Evolutionary conservation across 2,113 vertebrate species (phyloP), one percentile per base, ranked within the genome.

Genomic region (Ellobius talpinus): DNA sequence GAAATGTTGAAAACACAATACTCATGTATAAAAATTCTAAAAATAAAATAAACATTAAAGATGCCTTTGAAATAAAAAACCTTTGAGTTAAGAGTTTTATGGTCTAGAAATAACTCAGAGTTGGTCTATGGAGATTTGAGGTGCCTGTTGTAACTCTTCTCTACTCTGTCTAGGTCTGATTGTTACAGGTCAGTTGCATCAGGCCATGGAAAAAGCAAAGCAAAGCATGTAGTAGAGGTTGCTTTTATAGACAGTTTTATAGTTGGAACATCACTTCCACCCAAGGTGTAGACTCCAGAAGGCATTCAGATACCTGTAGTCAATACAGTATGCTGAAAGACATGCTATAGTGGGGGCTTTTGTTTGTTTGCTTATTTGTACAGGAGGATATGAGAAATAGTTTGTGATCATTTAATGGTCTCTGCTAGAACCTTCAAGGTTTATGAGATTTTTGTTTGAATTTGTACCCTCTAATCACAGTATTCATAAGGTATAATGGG

Each of bases 331-430:
- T 94, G 0, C 61, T 72, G 1, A 4, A 26, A 36, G 26, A 45
- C 31, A 24, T 4, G 29, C 0, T 63, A 1, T 21, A 74, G 72
- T 17, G 1, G 31, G 31, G 7, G 2, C 21, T 19, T 55, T 39
- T 45, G 14, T n/a, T 47, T 33, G 12, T 23, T 73, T 42, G 33
- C 7, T 42, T 24, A 1, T 81, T 61, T 63, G 58, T 61, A 13
- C 17, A 79, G 29, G 45, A 93, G 23, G 6, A 87, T 29, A 61
- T 5, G 21, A 13, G 36, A 77, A 58, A 76, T 76, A 95, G 5
- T 82, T 85, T 92, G 29, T 92, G 33, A 96, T 42, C 7, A 95
- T 72, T 76, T 24, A 70, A 21, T 70, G 29, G 63, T 17, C 58
- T 92, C n/a, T 86, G 5, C 63, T 42, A 78, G 3, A 87, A 23